Evolutionary conservation across 2,113 vertebrate genomes (phyloP).

Genomic region (Daphoenositta chrysoptera): DNA sequence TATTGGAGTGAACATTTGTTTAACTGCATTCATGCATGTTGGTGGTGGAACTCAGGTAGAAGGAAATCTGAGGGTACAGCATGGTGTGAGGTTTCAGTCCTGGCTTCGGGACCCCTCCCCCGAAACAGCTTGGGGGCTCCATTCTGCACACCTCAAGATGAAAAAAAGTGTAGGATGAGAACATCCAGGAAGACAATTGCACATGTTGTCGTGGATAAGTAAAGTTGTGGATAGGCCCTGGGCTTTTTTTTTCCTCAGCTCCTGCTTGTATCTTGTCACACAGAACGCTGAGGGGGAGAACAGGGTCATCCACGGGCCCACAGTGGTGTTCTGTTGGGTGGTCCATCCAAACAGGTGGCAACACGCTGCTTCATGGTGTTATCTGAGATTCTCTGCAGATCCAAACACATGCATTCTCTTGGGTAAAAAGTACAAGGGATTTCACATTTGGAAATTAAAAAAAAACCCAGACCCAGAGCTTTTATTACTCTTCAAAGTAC

Average conservation of each 20-base stretch:
- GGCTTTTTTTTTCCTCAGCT: background rate
- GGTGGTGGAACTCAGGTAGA: background rate
- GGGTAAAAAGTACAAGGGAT: background rate
- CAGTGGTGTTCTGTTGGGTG: background rate
- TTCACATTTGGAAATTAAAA: background rate
- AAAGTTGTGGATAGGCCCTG: background rate
- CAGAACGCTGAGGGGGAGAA: background rate
- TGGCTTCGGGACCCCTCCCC: background rate
- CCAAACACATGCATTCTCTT: background rate
- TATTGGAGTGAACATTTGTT: background rate
- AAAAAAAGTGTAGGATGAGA: background rate
- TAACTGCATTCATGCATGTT: background rate
- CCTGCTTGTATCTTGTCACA: background rate
- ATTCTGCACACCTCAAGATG: background rate
- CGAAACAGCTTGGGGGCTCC: background rate
- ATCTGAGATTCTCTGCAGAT: background rate
- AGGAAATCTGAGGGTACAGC: background rate
- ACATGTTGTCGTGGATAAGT: background rate
- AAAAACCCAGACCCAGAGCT: accelerated
- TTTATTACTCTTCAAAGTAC: background rate
- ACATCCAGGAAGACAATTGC: background rate
- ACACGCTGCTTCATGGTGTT: accelerated
- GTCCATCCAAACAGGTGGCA: background rate
- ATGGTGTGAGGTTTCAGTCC: background rate
- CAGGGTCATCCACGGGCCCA: background rate